A percentile compares a stretch with the other conserved stretches of the same genome.
These are phyloP conservation scores for Pilophorus perplexus DNA, from an alignment of 2,888 invertebrate genomes.

Conservation along the genomic window DNA sequence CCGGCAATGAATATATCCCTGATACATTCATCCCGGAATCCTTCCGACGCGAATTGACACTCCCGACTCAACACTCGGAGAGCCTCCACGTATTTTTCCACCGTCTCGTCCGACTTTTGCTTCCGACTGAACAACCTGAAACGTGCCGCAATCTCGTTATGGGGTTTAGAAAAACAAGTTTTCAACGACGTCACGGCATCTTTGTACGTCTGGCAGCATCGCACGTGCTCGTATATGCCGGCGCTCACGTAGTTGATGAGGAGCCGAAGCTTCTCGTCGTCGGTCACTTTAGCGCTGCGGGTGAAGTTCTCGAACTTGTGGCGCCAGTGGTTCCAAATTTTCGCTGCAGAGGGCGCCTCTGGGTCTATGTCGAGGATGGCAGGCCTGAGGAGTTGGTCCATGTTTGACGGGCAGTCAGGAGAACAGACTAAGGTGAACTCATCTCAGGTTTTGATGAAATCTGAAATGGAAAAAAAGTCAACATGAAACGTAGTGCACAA, in stretches of 20 bases:
- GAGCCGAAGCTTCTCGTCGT: not conserved
- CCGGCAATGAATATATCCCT: not conserved
- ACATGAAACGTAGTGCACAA: too few species aligned
- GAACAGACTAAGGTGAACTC: too few species aligned
- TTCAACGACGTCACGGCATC: not conserved
- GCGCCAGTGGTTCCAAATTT: not conserved
- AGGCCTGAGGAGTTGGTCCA: not conserved
- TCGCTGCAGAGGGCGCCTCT: not conserved
- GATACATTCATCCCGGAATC: not conserved
- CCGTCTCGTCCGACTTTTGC: not conserved
- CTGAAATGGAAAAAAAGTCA: too few species aligned
- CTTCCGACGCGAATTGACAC: constrained; percentile 1
- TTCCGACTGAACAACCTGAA: not conserved
- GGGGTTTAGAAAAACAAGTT: not conserved
- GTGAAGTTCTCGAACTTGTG: not conserved
- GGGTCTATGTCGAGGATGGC: not conserved
- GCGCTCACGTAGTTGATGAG: not conserved
- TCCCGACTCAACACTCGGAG: not conserved
- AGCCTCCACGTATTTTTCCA: not conserved
- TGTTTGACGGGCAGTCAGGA: too few species aligned
- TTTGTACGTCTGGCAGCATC: not conserved
- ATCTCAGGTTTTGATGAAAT: too few species aligned
- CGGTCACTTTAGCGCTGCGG: not conserved
- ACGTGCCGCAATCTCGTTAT: not conserved
- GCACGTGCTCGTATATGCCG: not conserved